Evolutionary conservation across 2,797 vertebrate genomes (phyloP), one percentile per base, ranked within the genome.

Genomic region (Galago senegalensis): DNA sequence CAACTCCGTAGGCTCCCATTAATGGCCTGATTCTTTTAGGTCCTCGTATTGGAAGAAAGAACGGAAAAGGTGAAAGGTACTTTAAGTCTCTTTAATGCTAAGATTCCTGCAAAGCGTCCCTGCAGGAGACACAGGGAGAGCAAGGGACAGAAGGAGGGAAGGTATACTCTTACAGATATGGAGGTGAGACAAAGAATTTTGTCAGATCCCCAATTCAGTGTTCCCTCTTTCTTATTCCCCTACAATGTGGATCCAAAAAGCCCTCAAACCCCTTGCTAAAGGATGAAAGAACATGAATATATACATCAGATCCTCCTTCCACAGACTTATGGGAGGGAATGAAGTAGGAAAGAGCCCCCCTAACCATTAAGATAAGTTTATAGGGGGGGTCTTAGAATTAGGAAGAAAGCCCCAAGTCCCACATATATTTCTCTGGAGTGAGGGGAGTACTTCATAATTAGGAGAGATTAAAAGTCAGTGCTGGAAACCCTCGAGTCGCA

Each of bases 41-140:
- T 95, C 43, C 60, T 77, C 75, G 29, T 67, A n/a, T 79, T 72
- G 87, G 46, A 83, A 87, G 18, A 3, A 46, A n/a, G 31, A 79
- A 87, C 43, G 60, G 23, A 77, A 27, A 20, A 16, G 40, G 43
- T 29, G 27, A 46, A 60, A 27, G 14, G 18, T 29, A 75, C 49
- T 69, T 77, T 25, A 81, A 70, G 37, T 90, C 21, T 84, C 37
- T 76, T 82, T 65, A 84, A 85, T 29, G 63, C 63, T 58, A 92
- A 60, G 17, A 25, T 58, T 95, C 31, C 90, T 60, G 49, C 67
- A 93, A 79, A 95, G 82, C 31, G 40, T 88, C 29, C 34, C n/a
- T 10, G 40, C 46, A 13, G 14, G 17, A 37, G 13, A 43, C 3
- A 77, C 37, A 87, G 65, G 27, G 16, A 60, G 14, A 37, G 34